Evolutionary conservation across 2,888 invertebrate genomes (phyloP).

Genomic region (Tolmerus cingulatus): DNA sequence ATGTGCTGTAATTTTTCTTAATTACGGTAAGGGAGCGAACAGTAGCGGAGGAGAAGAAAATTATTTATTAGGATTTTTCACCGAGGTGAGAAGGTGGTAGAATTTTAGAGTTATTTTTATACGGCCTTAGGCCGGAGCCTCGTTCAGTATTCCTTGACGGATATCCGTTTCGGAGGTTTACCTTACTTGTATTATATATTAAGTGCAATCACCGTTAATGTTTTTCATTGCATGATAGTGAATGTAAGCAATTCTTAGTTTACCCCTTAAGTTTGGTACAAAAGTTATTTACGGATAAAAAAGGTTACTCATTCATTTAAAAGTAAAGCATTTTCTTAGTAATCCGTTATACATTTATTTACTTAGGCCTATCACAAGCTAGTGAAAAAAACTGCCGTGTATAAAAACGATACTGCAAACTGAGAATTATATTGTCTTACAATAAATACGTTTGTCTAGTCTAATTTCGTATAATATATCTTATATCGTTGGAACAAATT

Average conservation of each 20-base stretch:
- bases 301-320: not conserved
- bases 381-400: not conserved
- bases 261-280: not conserved
- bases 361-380: not conserved
- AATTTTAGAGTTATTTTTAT: not conserved
- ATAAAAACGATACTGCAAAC: not conserved
- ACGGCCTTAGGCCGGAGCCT: not conserved
- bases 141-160: not conserved
- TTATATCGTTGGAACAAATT: too few species aligned
- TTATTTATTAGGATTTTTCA: not conserved
- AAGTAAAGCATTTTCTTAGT: not conserved
- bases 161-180: not conserved
- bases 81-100: conserved; percentile 1
- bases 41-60: not conserved
- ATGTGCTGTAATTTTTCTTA: conserved; percentile 31
- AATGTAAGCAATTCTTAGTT: not conserved
- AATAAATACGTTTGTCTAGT: not conserved
- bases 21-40: not conserved
- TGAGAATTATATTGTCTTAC: not conserved
- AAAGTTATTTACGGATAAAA: not conserved
- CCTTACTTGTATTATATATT: not conserved
- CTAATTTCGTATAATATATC: too few species aligned
- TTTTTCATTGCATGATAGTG: not conserved
- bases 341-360: not conserved
- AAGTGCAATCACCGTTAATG: not conserved